A percentile compares a stretch with the other conserved stretches of the same genome.
These are phyloP conservation scores for Gorilla gorilla DNA, from an alignment of 2,113 vertebrate genomes.

Conservation along the genomic window DNA sequence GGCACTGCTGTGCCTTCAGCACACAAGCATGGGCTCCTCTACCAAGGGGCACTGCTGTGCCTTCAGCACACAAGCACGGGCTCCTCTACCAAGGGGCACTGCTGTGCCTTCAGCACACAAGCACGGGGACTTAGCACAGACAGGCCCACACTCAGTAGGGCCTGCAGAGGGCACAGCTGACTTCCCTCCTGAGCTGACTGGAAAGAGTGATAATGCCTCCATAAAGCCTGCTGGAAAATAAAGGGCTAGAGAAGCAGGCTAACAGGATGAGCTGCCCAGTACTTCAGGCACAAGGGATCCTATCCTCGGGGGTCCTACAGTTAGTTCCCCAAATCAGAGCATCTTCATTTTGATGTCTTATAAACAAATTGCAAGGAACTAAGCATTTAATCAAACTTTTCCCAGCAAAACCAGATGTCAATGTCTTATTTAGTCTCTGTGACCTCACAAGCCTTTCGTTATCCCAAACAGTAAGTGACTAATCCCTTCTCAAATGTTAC, in stretches of 20 bases:
- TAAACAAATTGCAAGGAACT: not conserved
- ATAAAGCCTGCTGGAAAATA: not conserved
- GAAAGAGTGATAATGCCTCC: not conserved
- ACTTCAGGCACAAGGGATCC: not conserved
- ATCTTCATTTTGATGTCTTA: not conserved
- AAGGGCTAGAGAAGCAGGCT: not conserved
- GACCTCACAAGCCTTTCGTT: not conserved
- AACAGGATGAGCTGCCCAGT: accelerated
- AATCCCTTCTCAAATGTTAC: constrained; percentile 30
- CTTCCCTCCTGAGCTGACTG: not conserved
- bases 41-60: accelerated
- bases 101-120: not conserved
- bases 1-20: not conserved
- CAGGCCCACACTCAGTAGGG: not conserved
- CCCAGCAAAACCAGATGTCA: not conserved
- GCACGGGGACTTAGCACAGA: accelerated
- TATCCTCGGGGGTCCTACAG: not conserved
- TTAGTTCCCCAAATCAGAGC: not conserved
- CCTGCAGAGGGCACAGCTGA: accelerated
- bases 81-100: accelerated
- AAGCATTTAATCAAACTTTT: not conserved
- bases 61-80: accelerated
- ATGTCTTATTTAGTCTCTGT: not conserved
- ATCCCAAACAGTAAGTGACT: not conserved
- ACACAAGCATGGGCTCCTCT: accelerated